Base-by-base conservation (phyloP, 2,888 invertebrate species). In the Achlya flavicornis region DNA sequence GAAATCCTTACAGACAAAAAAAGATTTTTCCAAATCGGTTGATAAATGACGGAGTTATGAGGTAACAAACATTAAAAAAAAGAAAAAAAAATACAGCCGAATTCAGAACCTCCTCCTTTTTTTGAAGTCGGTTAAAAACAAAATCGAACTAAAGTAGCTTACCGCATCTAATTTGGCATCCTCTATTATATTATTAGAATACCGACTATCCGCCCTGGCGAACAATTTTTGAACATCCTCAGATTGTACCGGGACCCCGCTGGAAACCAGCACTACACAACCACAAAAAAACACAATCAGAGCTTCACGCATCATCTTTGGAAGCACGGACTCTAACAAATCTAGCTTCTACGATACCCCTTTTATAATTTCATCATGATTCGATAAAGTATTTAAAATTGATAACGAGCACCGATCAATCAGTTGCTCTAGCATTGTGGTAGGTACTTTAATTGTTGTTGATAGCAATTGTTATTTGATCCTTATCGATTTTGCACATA, bases 131-230 rank as follows among this genome's bases (percentile, higher is more conserved):
- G n/a, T n/a, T n/a, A n/a, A n/a, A n/a, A 10, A 57, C 38, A 10
- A 26, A 62, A 32, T 58, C 48, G 4, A 16, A 16, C 48, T n/a
- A 4, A 48, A 16, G 8, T 16, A 48, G 86, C 91, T 86, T 70
- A 93, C 93, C 80, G 86, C 89, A 67, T 86, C 87, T 60, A 93
- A 75, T 3, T 62, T 64, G 35, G 93, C 89, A 79, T 93, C 93
- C 82, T 90, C 88, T 4, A 81, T 57, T 16, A 93, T 75, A 65
- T 90, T 75, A 64, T 85, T 76, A 11, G 91, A 91, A 80, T 80
- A 70, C 69, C 85, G 64, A 48, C 65, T 48, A 48, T 48, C 48
- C n/a, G 57, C 69, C 53, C 63, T 72, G 5, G 75, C 67, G 74
- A 61, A 68, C 73, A 14, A 85, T 62, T 48, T 88, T 67, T 41